Conservation (phyloP, 2,797 vertebrate species). For the Chelonia mydas region DNA sequence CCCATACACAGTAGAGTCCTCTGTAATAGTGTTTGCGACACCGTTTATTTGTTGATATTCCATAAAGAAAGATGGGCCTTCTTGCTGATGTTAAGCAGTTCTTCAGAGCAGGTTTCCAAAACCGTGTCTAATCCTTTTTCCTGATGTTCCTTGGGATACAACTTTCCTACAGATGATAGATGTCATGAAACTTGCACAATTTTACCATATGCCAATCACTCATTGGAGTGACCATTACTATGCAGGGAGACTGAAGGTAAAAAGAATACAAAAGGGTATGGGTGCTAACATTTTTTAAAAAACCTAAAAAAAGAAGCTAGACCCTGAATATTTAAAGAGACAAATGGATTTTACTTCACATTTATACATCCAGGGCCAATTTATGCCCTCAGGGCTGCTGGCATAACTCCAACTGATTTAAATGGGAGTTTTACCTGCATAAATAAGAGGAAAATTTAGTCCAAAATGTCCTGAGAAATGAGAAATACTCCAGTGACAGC, state of each 20-base stretch:
- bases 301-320: constrained; percentile 8
- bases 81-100: constrained; percentile 13
- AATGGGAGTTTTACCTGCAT: constrained; percentile 23
- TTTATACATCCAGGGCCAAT: constrained; percentile 34
- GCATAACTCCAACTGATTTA: constrained; percentile 38
- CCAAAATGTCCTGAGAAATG: constrained; percentile 64
- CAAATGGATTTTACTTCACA: constrained; percentile 71
- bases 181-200: constrained; percentile 61
- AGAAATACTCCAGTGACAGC: constrained; percentile 48
- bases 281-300: constrained; percentile 56
- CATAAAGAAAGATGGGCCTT: constrained; percentile 11
- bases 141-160: constrained; percentile 59
- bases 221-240: constrained; percentile 44
- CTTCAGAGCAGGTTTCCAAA: constrained; percentile 51
- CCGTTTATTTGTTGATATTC: constrained; percentile 13
- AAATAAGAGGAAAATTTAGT: constrained; percentile 29
- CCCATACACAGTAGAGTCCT: neutral
- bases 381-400: constrained; percentile 35
- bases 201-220: constrained; percentile 47
- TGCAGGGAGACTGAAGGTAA: constrained; percentile 50
- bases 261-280: constrained; percentile 41
- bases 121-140: constrained; percentile 37
- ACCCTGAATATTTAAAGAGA: constrained; percentile 66
- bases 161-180: constrained; percentile 52
- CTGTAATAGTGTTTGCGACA: neutral